These are phyloP conservation scores for Falco concolor DNA, from an alignment of 2,797 vertebrate species.

Conservation along the genomic window DNA sequence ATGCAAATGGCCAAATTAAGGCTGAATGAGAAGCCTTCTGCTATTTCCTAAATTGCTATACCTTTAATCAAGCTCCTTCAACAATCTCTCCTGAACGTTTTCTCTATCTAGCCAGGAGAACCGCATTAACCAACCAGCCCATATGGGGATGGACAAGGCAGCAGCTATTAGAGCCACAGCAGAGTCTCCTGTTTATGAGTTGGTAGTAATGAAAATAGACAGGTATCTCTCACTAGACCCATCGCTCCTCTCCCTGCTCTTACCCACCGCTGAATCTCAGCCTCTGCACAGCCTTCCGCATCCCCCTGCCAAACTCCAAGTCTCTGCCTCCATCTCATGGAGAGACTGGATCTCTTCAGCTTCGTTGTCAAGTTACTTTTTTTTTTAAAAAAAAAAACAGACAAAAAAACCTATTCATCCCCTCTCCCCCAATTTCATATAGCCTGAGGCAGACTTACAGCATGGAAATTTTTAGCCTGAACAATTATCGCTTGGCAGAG, in stretches of 20 bases:
- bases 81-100: background rate
- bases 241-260: background rate
- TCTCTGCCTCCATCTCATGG: slow-evolving; percentile 66
- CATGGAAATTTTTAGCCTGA: slow-evolving; percentile 49
- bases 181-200: background rate
- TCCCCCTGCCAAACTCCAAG: slow-evolving; percentile 35
- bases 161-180: background rate
- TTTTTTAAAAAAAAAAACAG: background rate
- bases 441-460: slow-evolving; percentile 13
- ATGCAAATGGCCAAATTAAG: slow-evolving; percentile 59
- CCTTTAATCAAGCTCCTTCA: slow-evolving; percentile 49
- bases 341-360: slow-evolving; percentile 44
- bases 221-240: background rate
- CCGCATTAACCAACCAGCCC: background rate
- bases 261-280: background rate
- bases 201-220: background rate
- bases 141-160: background rate
- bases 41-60: slow-evolving; percentile 19
- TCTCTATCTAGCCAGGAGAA: background rate
- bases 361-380: rapidly evolving
- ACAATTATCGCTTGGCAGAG: slow-evolving; percentile 35
- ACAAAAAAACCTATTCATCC: background rate
- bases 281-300: background rate
- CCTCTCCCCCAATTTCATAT: background rate
- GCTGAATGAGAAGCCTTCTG: slow-evolving; percentile 38